Evolutionary conservation across 2,113 vertebrate species (phyloP), one percentile per base, ranked within the genome.

Genomic region (Proteles cristata): DNA sequence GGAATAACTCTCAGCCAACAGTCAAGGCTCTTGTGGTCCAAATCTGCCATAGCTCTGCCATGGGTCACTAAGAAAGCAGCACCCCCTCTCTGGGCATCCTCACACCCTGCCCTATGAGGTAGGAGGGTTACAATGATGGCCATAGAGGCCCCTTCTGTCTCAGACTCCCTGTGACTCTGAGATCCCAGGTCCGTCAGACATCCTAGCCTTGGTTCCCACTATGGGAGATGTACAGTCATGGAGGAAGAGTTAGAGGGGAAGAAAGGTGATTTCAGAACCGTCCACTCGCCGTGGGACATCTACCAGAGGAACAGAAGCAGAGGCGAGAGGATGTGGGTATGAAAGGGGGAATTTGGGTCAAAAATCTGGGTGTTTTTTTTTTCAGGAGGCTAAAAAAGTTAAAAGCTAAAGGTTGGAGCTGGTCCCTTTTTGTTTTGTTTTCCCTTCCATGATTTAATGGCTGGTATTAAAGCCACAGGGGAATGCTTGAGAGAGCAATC

Each of bases 401-500:
- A 98, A 98, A 98, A 98, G 98, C 98, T 98, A 98, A 99, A 98
- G 98, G 98, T 98, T 98, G 98, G 97, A 98, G 91, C 89, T 97
- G 83, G 95, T 96, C 97, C 97, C 79, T 48, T 93, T 85, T 80
- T 97, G 98, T 97, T 97, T 97, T 96, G 90, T 94, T 97, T 97
- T 98, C 98, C 97, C 94, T 98, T 98, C 97, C 97, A 97, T 97
- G 98, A 98, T 99, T 99, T 99, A 99, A 99, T 99, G 98, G 97
- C 98, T 97, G 98, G 97, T 99, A 99, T 99, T 98, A 99, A 99
- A 99, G 98, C 97, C 92, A 85, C 97, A 95, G 97, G 98, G 94
- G 96, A 99, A 99, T 98, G 99, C 99, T 98, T 98, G 98, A 99
- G 97, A 99, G 98, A 99, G 98, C 99, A 99, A 99, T 99, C 98